A percentile compares a stretch with the other conserved stretches of the same genome.
These are phyloP conservation scores for Cataglyphis albicans DNA, from an alignment of 2,888 invertebrate species.

Conservation along the genomic window DNA sequence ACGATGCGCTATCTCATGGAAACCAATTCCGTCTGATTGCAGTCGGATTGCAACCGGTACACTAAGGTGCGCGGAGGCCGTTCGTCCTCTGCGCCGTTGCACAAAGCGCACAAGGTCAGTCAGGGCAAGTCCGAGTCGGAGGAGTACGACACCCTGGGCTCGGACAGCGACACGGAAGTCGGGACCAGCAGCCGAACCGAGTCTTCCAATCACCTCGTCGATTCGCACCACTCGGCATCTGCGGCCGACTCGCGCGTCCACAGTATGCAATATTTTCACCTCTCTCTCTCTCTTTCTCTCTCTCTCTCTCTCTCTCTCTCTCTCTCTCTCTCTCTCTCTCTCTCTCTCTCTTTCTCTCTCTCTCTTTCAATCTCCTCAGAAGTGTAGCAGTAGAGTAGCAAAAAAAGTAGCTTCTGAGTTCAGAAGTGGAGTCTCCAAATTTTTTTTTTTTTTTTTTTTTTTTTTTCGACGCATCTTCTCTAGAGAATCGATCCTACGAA, in stretches of 20 bases:
- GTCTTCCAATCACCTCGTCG: constrained; percentile 87
- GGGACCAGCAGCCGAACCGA: constrained; percentile 88
- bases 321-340: not conserved
- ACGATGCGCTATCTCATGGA: constrained; percentile 71
- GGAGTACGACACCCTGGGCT: constrained; percentile 95
- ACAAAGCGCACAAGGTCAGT: constrained; percentile 91
- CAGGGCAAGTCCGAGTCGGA: constrained; percentile 98
- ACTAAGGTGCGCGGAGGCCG: constrained; percentile 86
- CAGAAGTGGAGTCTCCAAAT: not conserved
- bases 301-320: constrained; percentile 19
- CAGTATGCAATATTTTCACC: constrained; percentile 81
- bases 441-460: not conserved
- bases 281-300: constrained; percentile 43
- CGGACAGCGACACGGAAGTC: constrained; percentile 92
- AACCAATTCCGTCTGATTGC: constrained; percentile 85
- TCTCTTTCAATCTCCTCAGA: constrained; percentile 25
- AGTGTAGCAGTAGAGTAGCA: constrained; percentile 34
- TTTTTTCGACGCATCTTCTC: constrained; percentile 1
- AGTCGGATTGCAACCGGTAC: constrained; percentile 86
- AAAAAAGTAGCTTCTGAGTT: constrained; percentile 17
- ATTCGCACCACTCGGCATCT: constrained; percentile 85
- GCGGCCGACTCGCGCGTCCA: constrained; percentile 85
- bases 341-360: not conserved
- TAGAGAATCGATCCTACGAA: not conserved
- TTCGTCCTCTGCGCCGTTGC: constrained; percentile 86